phyloP scores from a whole-genome alignment of 2,113 vertebrate species.

The Eudyptes chrysolophus region DNA sequence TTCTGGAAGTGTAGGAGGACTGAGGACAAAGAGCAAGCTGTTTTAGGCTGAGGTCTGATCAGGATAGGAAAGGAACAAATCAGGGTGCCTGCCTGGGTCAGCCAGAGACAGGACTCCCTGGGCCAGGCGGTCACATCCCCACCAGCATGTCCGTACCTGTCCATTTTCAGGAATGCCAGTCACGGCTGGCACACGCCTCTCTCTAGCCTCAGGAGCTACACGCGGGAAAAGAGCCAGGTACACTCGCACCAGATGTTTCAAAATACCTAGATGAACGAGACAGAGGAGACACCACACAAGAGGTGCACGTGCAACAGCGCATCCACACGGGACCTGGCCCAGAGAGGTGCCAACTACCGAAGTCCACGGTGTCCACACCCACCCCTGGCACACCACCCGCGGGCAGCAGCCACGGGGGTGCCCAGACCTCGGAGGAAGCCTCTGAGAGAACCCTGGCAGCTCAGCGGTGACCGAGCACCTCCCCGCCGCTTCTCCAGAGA shows the following conservation, averaged over 20 bases:
- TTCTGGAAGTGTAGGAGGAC: not conserved
- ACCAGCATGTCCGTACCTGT: rapidly evolving
- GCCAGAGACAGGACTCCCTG: not conserved
- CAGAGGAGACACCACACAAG: not conserved
- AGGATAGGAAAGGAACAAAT: not conserved
- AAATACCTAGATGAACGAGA: not conserved
- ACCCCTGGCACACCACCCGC: rapidly evolving
- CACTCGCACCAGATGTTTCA: rapidly evolving
- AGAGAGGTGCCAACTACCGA: not conserved
- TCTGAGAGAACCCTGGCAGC: not conserved
- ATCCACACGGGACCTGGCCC: not conserved
- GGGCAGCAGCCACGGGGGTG: not conserved
- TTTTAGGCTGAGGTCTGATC: not conserved
- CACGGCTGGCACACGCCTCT: rapidly evolving
- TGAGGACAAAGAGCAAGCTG: not conserved
- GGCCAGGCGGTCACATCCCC: not conserved
- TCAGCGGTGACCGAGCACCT: not conserved
- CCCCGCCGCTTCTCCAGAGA: rapidly evolving
- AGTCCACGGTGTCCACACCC: not conserved
- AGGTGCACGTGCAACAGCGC: not conserved
- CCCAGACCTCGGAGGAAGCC: not conserved
- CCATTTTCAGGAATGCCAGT: not conserved
- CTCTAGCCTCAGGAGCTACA: not conserved
- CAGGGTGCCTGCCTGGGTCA: not conserved
- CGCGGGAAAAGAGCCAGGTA: not conserved